A percentile compares a stretch with the other conserved stretches of the same genome.
Evolutionary conservation across 2,113 vertebrate genomes (phyloP).

Genomic region (Sigmodon hispidus): DNA sequence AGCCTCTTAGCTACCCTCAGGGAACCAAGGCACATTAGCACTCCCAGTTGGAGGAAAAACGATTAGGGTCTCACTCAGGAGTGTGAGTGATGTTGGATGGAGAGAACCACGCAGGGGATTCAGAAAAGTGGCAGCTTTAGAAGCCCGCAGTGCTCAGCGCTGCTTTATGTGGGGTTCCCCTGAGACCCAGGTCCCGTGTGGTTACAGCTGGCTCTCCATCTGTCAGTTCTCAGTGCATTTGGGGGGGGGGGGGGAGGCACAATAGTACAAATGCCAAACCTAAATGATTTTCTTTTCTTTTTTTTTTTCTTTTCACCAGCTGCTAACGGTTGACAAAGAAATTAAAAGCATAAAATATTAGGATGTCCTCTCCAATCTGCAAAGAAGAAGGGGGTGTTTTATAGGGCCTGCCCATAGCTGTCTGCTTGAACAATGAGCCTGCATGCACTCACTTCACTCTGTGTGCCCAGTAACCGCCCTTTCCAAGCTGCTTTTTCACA

Average conservation of each 20-base stretch:
- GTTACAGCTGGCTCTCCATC: constrained; percentile 68
- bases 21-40: background rate
- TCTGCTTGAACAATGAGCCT: background rate
- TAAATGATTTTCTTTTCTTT: background rate
- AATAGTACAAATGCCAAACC: constrained; percentile 31
- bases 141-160: background rate
- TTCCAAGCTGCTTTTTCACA: background rate
- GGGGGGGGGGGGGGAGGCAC: background rate
- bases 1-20: background rate
- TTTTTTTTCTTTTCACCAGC: background rate
- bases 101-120: background rate
- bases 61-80: background rate
- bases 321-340: constrained; percentile 39
- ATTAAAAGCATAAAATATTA: constrained; percentile 48
- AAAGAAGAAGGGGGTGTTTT: constrained; percentile 14
- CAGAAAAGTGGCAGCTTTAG: background rate
- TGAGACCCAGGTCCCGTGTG: background rate
- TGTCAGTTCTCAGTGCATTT: constrained; percentile 17
- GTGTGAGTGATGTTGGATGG: background rate
- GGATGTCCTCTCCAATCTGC: background rate
- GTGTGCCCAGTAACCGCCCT: background rate
- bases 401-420: background rate
- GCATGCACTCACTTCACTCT: background rate
- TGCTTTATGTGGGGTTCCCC: background rate
- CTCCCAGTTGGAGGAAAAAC: background rate